Conservation (phyloP, 2,797 vertebrate species). For the Cryptoblepharus egeriae region DNA sequence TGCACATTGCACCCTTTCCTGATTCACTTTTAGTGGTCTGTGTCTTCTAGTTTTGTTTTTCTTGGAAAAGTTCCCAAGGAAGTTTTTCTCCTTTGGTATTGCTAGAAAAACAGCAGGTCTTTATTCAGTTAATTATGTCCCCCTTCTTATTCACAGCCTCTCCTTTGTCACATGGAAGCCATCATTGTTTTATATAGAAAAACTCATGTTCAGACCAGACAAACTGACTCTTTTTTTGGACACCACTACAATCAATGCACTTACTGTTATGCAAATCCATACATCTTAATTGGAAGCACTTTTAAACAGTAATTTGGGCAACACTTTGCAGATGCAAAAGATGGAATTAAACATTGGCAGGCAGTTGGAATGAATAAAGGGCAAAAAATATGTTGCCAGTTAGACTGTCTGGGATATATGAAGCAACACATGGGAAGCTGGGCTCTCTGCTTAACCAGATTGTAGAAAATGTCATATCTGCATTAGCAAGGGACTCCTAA, state of each 20-base stretch:
- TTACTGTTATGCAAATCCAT: conserved; percentile 52
- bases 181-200: conserved; percentile 66
- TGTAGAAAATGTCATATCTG: conserved; percentile 12
- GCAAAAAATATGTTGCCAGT: conserved; percentile 34
- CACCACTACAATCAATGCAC: conserved; percentile 46
- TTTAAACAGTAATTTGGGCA: conserved; percentile 46
- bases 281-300: conserved; percentile 59
- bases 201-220: conserved; percentile 70
- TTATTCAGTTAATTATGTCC: conserved; percentile 60
- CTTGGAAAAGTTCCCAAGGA: conserved; percentile 49
- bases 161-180: conserved; percentile 71
- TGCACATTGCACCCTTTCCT: conserved; percentile 16
- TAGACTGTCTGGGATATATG: background rate
- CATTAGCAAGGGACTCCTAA: background rate
- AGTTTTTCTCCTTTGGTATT: conserved; percentile 62
- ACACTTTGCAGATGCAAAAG: conserved; percentile 21
- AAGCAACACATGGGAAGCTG: conserved; percentile 31
- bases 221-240: conserved; percentile 70
- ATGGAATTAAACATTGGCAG: conserved; percentile 14
- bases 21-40: conserved; percentile 38
- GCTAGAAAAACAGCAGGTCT: conserved; percentile 60
- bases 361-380: background rate
- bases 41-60: background rate
- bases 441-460: conserved; percentile 40
- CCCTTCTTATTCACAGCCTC: conserved; percentile 56